Conservation (phyloP, 2,888 invertebrate species). For the Amphipyra tragopoginis region DNA sequence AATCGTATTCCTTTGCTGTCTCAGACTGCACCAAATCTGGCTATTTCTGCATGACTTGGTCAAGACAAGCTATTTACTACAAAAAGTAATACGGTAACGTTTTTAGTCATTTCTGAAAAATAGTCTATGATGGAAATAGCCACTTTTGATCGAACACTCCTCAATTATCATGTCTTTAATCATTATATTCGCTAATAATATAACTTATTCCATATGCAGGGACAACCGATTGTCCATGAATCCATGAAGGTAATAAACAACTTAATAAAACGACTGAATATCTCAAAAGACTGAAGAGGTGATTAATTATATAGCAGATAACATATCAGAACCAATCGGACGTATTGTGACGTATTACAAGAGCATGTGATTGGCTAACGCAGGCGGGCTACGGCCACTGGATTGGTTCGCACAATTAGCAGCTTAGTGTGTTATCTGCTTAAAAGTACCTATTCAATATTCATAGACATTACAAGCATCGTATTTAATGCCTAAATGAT, state of each 20-base stretch:
- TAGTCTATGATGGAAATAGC: too few relatives aligned
- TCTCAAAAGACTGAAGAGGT: constrained; percentile 16
- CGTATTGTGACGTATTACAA: constrained; percentile 34
- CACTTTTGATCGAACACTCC: too few relatives aligned
- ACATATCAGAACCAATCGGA: constrained; percentile 37
- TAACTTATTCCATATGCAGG: background rate
- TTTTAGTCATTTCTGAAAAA: too few relatives aligned
- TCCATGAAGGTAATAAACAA: background rate
- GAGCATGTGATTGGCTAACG: constrained; percentile 26
- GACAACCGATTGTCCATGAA: background rate
- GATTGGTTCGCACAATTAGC: constrained; percentile 49
- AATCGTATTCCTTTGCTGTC: too few relatives aligned
- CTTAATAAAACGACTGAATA: constrained; percentile 20
- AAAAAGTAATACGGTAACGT: too few relatives aligned
- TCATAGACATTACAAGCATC: constrained; percentile 30
- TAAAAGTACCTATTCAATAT: constrained; percentile 45
- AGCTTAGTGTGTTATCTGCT: constrained; percentile 47
- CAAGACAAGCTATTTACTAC: too few relatives aligned
- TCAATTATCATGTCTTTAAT: too few relatives aligned
- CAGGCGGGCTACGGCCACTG: constrained; percentile 26
- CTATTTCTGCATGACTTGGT: too few relatives aligned
- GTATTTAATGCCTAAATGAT: constrained; percentile 12
- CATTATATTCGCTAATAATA: too few relatives aligned
- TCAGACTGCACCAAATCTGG: too few relatives aligned
- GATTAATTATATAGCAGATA: constrained; percentile 43